Conservation (phyloP, 2,888 invertebrate genomes). For the Melanostoma mellinum region DNA sequence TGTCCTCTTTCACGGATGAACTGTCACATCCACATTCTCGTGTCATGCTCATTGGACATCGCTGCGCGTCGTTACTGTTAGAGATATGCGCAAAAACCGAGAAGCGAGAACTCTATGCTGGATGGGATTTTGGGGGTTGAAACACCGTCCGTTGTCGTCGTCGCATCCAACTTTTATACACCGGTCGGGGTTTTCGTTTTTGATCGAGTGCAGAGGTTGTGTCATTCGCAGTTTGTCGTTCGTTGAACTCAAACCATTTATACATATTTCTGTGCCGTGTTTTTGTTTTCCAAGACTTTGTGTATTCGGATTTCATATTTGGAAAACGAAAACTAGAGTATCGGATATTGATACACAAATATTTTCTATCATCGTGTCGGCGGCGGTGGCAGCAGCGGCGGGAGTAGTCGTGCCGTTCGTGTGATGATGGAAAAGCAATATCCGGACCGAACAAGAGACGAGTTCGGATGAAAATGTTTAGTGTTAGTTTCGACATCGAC, state of each 20-base stretch:
- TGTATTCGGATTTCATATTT: constrained; percentile 49
- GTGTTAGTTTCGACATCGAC: constrained; percentile 29
- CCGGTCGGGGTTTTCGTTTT: constrained; percentile 67
- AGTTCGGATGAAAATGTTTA: constrained; percentile 21
- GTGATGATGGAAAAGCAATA: constrained; percentile 66
- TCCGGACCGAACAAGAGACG: constrained; percentile 60
- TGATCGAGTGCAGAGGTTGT: constrained; percentile 71
- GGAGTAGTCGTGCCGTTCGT: constrained; percentile 25
- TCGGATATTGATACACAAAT: constrained; percentile 61
- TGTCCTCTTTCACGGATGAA: constrained; percentile 71
- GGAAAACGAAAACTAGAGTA: constrained; percentile 35
- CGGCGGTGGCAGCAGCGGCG: constrained; percentile 13
- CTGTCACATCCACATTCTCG: constrained; percentile 71
- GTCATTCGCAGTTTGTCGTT: constrained; percentile 73
- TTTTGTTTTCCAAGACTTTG: constrained; percentile 34
- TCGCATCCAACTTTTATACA: constrained; percentile 28
- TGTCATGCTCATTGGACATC: constrained; percentile 71
- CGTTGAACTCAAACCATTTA: constrained; percentile 72
- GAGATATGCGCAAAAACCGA: constrained; percentile 67
- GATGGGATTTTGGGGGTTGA: constrained; percentile 62
- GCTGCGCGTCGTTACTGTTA: constrained; percentile 63
- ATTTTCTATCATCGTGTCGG: constrained; percentile 49
- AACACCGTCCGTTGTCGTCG: constrained; percentile 15
- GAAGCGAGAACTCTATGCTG: constrained; percentile 14
- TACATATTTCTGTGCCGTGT: constrained; percentile 11